A percentile compares a stretch with the other conserved stretches of the same genome.
phyloP scores from a whole-genome alignment of 2,113 vertebrate genomes.

The Apteryx owenii region DNA sequence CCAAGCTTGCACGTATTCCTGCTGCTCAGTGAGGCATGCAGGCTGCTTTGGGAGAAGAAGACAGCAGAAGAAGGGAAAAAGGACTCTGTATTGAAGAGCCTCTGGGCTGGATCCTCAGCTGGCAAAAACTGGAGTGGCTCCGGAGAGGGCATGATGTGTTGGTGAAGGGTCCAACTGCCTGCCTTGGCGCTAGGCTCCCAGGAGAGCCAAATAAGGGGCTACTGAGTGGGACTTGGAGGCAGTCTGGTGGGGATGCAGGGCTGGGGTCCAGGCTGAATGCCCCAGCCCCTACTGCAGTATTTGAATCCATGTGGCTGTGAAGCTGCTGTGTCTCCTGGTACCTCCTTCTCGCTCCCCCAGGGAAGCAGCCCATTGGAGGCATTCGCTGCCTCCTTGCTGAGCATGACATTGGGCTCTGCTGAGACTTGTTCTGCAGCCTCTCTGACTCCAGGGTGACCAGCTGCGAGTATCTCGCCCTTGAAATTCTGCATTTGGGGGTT shows the following conservation, averaged over 20 bases:
- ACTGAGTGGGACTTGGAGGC: neutral
- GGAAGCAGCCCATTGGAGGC: neutral
- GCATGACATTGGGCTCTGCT: neutral
- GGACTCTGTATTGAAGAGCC: rapidly evolving
- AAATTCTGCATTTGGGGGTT: neutral
- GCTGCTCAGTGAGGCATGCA: neutral
- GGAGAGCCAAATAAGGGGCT: neutral
- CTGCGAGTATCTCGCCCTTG: neutral
- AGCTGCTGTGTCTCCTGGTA: neutral
- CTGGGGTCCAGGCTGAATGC: neutral
- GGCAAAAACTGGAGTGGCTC: neutral
- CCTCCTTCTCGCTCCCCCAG: neutral
- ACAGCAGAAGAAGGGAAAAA: neutral
- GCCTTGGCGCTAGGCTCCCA: neutral
- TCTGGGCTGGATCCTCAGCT: neutral
- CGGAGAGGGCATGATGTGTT: neutral
- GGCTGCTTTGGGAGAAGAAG: neutral
- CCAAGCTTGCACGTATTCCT: neutral
- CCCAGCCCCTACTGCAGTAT: neutral
- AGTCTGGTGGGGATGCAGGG: neutral
- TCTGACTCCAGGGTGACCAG: neutral
- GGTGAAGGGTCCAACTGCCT: neutral
- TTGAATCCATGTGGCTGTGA: neutral
- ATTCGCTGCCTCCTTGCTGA: rapidly evolving
- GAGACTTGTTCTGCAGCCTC: neutral